These are phyloP conservation scores for Apis mellifera DNA, from an alignment of 1,140 invertebrate species.

Conservation along the genomic window Amel_HAv3.1 CM009937.2:11292501-11293000, in stretches of 20 bases:
- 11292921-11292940: neutral
- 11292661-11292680: neutral
- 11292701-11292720: neutral
- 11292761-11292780: neutral
- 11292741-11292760: conserved; percentile 3
- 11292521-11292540: too few relatives aligned
- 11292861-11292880: conserved; percentile 8
- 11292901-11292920: neutral
- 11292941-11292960: neutral
- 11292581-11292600: neutral
- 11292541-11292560: too few relatives aligned
- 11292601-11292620: neutral
- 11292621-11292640: neutral
- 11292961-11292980: too few relatives aligned
- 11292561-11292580: too few relatives aligned
- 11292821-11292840: conserved; percentile 7
- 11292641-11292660: conserved; percentile 1
- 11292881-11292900: neutral
- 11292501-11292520: too few relatives aligned
- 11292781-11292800: conserved; percentile 10
- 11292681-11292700: neutral
- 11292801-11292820: neutral
- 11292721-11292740: conserved; percentile 17
- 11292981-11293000: neutral
- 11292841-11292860: neutral